Base-by-base conservation (phyloP, 2,888 invertebrate species). In the Drosophila putrida region DNA sequence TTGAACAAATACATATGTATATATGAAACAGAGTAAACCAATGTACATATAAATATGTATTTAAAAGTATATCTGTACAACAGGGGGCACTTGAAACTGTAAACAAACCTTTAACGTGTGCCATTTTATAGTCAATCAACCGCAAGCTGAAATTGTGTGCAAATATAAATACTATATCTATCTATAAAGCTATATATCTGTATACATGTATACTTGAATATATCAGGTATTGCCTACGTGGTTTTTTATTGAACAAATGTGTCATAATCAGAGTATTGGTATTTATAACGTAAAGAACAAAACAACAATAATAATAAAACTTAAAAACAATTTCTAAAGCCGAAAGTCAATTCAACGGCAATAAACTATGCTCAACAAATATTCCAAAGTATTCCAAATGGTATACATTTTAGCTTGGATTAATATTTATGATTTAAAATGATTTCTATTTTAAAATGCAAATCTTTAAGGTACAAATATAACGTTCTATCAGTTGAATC, bases 261-360 rank as follows among this genome's bases (percentile, higher is more conserved):
- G 35, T 39, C 57, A 55, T 41, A 68, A 69, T 65, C 46, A 46
- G 50, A 27, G 28, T 28, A 43, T 33, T 50, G 31, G 28, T 28
- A 43, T 33, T 50, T 79, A 65, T 75, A 53, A 57, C 55, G 6
- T 36, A 10, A 33, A 9, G 15, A 33, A 20, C 53, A 15, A 44
- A 39, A 38, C 25, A 51, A 35, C 31, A 33, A 11, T n/a, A 50
- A 27, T 11, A n/a, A 20, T 20, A 35, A 46, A 36, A 57, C 33
- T 27, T 31, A 54, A 54, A 50, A 57, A 27, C 13, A 43, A 43
- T 50, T 41, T 33, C 47, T 50, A 27, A 8, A 35, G 6, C 25
- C n/a, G 51, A 54, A 70, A 61, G 63, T 69, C 58, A 43, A 69
- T 58, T 50, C 49, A 72, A 72, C 35, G 55, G 39, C 73, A 80